Conservation (phyloP, 2,888 invertebrate species). For the Drosophila robusta region DNA sequence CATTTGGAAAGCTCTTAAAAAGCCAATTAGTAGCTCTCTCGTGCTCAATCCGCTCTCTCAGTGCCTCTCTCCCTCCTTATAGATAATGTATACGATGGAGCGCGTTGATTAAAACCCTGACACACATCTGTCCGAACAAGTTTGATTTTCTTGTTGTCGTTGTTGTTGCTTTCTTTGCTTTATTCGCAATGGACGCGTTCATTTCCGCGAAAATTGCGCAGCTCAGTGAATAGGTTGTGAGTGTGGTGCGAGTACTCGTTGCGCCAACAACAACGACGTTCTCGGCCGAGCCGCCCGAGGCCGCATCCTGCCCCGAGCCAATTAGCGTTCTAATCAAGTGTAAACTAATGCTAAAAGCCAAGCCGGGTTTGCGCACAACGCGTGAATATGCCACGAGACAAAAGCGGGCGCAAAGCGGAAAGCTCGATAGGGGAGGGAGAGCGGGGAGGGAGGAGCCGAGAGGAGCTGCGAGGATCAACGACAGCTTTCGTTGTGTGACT, state of each 20-base stretch:
- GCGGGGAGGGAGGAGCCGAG: slow-evolving; percentile 16
- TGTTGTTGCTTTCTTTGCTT: not conserved
- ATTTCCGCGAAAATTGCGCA: slow-evolving; percentile 71
- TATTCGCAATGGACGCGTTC: slow-evolving; percentile 8
- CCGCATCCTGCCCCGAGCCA: slow-evolving; percentile 51
- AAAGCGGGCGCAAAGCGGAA: slow-evolving; percentile 29
- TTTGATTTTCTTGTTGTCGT: slow-evolving; percentile 8
- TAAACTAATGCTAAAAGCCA: slow-evolving; percentile 81
- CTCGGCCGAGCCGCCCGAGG: slow-evolving; percentile 3
- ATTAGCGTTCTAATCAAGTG: slow-evolving; percentile 81
- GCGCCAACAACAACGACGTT: not conserved
- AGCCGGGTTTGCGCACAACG: slow-evolving; percentile 74
- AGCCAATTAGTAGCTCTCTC: slow-evolving; percentile 12
- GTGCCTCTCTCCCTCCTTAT: not conserved
- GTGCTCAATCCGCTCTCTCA: too few species aligned
- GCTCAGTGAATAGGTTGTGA: slow-evolving; percentile 59
- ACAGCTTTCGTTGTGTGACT: slow-evolving; percentile 52
- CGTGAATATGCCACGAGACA: slow-evolving; percentile 84
- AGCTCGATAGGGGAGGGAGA: slow-evolving; percentile 20
- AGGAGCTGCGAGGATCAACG: slow-evolving; percentile 42
- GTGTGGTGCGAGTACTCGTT: slow-evolving; percentile 22
- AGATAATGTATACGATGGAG: slow-evolving; percentile 9
- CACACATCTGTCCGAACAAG: slow-evolving; percentile 48
- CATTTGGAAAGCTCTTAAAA: slow-evolving; percentile 7
- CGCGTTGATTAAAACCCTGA: slow-evolving; percentile 47